A percentile compares a stretch with the other conserved stretches of the same genome.
Conservation (phyloP, 2,797 vertebrate genomes). For the Merluccius polli region DNA sequence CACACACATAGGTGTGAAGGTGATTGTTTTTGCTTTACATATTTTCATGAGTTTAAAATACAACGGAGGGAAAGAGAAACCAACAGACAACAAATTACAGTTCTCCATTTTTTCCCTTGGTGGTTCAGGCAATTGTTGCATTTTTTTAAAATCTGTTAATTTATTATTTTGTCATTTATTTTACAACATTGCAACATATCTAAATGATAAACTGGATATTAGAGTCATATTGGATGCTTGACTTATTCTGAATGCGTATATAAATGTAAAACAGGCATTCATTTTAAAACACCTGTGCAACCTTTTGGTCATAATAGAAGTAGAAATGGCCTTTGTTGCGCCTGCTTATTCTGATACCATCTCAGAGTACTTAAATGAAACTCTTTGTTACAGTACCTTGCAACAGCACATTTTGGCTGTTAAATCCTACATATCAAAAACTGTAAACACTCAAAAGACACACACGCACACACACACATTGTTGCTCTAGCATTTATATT, state of each 20-base stretch:
- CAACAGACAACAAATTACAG: neutral
- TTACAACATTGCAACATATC: neutral
- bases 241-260: neutral
- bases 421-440: neutral
- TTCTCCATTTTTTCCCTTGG: neutral
- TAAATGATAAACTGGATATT: neutral
- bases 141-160: neutral
- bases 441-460: neutral
- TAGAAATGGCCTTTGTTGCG: neutral
- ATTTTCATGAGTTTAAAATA: too few species aligned
- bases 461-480: slow-evolving; percentile 9
- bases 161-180: neutral
- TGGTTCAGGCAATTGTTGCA: neutral
- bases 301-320: neutral
- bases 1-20: too few species aligned
- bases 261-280: neutral
- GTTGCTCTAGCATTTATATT: slow-evolving; percentile 15
- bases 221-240: neutral
- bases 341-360: neutral
- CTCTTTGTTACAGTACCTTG: neutral
- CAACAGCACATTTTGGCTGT: neutral
- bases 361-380: neutral
- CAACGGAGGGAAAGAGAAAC: neutral
- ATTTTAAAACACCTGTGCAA: neutral
- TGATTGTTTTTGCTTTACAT: too few species aligned